Percentiles rank a stretch among this genome's conserved stretches.
Evolutionary conservation across 2,888 invertebrate species (phyloP).

Genomic region (Ypsolopha scabrella): DNA sequence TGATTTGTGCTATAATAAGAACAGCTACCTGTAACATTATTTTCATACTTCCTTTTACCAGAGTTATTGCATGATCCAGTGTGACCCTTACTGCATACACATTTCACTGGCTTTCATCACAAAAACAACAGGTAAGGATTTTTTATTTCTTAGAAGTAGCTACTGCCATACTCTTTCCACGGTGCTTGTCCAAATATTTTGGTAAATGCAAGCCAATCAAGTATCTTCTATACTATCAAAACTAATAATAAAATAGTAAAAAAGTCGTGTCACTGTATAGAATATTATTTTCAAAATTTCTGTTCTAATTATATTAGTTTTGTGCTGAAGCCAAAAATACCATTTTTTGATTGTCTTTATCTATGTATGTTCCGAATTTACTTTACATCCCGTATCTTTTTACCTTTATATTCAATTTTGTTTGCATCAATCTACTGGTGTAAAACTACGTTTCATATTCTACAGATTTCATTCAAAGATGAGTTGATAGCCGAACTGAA

Average conservation of each 20-base stretch:
- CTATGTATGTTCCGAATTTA: no score
- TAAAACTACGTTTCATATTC: constrained; percentile 11
- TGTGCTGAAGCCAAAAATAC: no score
- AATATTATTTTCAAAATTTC: no score
- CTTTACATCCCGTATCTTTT: no score
- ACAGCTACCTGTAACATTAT: neutral
- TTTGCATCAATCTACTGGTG: constrained; percentile 5
- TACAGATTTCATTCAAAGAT: constrained; percentile 73
- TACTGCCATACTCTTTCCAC: no score
- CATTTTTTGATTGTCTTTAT: no score
- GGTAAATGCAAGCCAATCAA: no score
- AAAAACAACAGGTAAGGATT: neutral
- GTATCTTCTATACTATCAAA: no score
- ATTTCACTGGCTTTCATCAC: neutral
- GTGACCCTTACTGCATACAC: constrained; percentile 17
- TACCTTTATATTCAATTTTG: neutral
- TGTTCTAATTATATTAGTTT: no score
- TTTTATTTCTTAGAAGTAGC: neutral
- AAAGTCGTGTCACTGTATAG: no score
- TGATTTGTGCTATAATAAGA: neutral
- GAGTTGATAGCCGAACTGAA: constrained; percentile 78
- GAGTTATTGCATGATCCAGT: constrained; percentile 33
- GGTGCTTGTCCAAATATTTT: no score
- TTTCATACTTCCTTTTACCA: constrained; percentile 20
- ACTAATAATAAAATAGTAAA: no score